phyloP scores from a whole-genome alignment of 53 echinoderm and acorn worm genomes.

The Astropecten irregularis region DNA sequence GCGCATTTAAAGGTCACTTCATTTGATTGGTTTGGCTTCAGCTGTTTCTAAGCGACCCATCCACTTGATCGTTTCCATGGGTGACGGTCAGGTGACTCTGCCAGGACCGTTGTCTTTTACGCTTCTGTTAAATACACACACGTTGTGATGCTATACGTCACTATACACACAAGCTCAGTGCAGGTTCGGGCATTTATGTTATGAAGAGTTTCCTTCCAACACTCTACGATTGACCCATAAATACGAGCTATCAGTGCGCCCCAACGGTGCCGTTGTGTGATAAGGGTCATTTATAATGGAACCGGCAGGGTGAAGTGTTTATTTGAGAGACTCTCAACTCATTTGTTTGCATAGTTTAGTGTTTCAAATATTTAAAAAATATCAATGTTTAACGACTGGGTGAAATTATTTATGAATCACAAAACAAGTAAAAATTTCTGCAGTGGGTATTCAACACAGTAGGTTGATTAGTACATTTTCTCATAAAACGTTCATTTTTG shows the following conservation, averaged over 20 bases:
- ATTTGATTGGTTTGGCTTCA: slow-evolving; percentile 16
- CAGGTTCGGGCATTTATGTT: neutral
- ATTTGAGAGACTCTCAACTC: neutral
- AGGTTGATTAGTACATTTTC: too few species aligned
- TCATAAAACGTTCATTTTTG: too few species aligned
- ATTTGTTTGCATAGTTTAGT: neutral
- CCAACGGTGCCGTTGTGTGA: neutral
- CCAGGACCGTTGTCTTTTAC: neutral
- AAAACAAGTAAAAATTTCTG: neutral
- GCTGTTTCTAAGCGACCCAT: slow-evolving; percentile 11
- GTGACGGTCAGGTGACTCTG: neutral
- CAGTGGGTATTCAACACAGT: too few species aligned
- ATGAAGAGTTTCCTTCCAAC: slow-evolving; percentile 1
- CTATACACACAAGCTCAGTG: neutral
- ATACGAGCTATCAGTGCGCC: neutral
- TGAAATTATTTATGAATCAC: neutral
- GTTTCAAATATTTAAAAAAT: neutral
- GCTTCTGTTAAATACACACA: neutral
- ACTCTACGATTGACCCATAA: neutral
- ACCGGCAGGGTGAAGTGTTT: neutral
- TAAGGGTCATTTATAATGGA: neutral
- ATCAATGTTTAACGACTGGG: too few species aligned
- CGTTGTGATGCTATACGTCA: neutral
- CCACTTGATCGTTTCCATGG: slow-evolving; percentile 20
- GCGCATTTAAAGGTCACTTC: neutral